Percentiles rank a stretch among this genome's conserved stretches.
These are phyloP conservation scores for Melanotus villosus DNA, from an alignment of 2,888 invertebrate genomes.

Conservation along the genomic window DNA sequence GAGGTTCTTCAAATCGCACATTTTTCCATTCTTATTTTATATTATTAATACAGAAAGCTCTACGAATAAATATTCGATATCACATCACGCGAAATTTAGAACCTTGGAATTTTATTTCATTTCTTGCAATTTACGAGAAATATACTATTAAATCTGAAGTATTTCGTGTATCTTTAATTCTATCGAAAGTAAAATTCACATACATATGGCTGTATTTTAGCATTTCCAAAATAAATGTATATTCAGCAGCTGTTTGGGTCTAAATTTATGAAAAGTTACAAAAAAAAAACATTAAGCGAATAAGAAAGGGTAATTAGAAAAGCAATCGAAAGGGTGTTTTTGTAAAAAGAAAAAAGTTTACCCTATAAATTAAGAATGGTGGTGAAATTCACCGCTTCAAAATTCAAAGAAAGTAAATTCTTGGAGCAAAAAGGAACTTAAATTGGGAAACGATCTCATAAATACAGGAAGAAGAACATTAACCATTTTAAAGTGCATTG, in stretches of 20 bases:
- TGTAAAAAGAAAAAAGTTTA: too few species aligned
- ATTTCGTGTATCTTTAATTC: too few species aligned
- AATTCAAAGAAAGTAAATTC: not conserved
- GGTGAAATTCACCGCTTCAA: not conserved
- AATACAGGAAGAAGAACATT: conserved; percentile 3
- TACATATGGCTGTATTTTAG: too few species aligned
- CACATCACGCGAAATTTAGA: not conserved
- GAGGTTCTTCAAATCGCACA: not conserved
- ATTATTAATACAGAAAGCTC: not conserved
- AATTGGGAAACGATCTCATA: conserved; percentile 15
- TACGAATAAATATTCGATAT: not conserved
- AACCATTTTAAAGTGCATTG: conserved; percentile 3
- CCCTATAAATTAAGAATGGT: too few species aligned
- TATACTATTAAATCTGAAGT: too few species aligned
- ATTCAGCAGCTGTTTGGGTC: too few species aligned
- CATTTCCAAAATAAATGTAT: too few species aligned
- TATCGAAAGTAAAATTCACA: too few species aligned
- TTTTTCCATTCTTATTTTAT: not conserved
- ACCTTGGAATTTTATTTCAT: conserved; percentile 5
- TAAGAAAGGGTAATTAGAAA: too few species aligned
- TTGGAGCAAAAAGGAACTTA: not conserved
- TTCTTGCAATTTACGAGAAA: conserved; percentile 4
- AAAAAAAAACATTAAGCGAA: too few species aligned
- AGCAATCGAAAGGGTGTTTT: too few species aligned
- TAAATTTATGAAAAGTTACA: too few species aligned